Conservation (phyloP, 2,797 vertebrate genomes). For the Novumbra hubbsi region DNA sequence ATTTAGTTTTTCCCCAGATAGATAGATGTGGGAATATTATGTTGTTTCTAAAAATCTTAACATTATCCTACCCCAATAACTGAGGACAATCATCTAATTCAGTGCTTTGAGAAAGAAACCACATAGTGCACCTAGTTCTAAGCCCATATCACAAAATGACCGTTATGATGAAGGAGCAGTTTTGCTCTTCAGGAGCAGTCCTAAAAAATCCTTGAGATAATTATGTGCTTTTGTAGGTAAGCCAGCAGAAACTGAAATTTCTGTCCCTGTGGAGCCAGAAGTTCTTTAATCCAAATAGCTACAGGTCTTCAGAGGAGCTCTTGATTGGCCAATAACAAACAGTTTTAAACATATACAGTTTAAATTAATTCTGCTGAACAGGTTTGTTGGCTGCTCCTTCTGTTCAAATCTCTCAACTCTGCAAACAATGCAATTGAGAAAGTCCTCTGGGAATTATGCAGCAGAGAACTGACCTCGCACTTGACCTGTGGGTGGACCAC, state of each 20-base stretch:
- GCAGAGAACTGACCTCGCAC: slow-evolving; percentile 44
- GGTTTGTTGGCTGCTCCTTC: slow-evolving; percentile 46
- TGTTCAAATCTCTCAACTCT: slow-evolving; percentile 27
- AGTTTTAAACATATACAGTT: slow-evolving; percentile 54
- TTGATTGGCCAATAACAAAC: slow-evolving; percentile 52
- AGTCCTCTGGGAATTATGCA: slow-evolving; percentile 62
- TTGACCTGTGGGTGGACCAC: slow-evolving; percentile 37
- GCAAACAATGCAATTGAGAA: slow-evolving; percentile 45
- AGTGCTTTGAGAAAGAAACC: slow-evolving; percentile 4
- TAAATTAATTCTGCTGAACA: slow-evolving; percentile 61
- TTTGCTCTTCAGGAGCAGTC: neutral
- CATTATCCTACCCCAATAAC: slow-evolving; percentile 9
- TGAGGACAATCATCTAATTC: neutral
- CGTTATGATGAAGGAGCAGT: neutral
- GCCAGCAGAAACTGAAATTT: neutral
- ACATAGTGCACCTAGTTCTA: neutral
- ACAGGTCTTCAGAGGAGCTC: slow-evolving; percentile 25
- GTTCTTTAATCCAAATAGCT: slow-evolving; percentile 22
- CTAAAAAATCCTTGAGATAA: neutral
- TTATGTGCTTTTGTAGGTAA: neutral
- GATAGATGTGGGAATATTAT: slow-evolving; percentile 3
- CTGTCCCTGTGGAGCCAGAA: neutral
- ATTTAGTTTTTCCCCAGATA: slow-evolving; percentile 16
- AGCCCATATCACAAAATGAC: neutral
- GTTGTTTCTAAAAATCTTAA: slow-evolving; percentile 5